Evolutionary conservation across 2,797 vertebrate genomes (phyloP), one percentile per base, ranked within the genome.

Genomic region (Pagetopsis macropterus): DNA sequence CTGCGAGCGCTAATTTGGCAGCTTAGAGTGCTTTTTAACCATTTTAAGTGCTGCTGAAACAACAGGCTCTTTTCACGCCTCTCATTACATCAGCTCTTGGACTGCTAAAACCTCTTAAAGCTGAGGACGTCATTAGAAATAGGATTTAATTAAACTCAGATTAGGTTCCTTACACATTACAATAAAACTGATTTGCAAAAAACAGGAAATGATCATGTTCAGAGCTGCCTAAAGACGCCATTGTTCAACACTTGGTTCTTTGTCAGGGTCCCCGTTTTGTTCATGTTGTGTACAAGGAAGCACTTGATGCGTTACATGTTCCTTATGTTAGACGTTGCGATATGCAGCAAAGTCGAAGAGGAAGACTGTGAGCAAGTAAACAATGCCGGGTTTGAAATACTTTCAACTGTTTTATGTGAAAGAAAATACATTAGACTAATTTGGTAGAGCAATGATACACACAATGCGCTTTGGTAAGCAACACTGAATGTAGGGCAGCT

Each of bases 21-120:
- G 81, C 87, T 75, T 66, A 44, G 43, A 54, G 75, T 77, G 48
- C 66, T 88, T 83, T 88, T 88, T 82, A 84, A 87, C 72, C 55
- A 79, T 86, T 89, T 89, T 68, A 83, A 89, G 81, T 70, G 78
- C 81, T 51, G 10, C 76, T 70, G 81, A 91, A 92, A 93, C 90
- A 93, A 92, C 79, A 83, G 84, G 76, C 72, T 76, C 89, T 90
- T 90, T 90, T 92, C 76, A 92, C 84, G 9, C 85, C 49, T 79
- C 59, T 54, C 4, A 9, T 91, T 91, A 86, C 84, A 85, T 90
- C 84, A 91, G 85, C 72, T 41, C 63, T 80, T 76, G 72, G 79
- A 84, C 81, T 75, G 46, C 63, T 88, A 88, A 92, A 83, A 70
- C 71, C 62, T 48, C 67, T 64, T 77, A 79, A 91, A 90, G 76